Conservation (phyloP, 2,797 vertebrate genomes). For the Oryzias dopingdopingensis region DNA sequence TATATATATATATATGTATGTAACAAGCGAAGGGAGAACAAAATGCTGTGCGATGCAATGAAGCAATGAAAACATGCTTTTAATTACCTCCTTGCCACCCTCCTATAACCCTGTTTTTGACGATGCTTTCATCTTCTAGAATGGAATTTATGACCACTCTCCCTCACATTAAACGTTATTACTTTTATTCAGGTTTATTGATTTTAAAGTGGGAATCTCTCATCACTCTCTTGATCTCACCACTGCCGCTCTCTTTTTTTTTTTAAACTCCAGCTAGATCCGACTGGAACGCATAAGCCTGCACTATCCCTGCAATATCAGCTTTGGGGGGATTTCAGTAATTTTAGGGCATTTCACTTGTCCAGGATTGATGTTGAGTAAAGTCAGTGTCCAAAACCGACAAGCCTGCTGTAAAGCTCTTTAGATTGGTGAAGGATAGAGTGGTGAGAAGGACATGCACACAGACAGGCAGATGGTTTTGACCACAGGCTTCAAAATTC, state of each 20-base stretch:
- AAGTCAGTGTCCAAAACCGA: conserved; percentile 59
- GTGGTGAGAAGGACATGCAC: conserved; percentile 7
- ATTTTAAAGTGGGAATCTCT: neutral
- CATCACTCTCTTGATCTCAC: neutral
- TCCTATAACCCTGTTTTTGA: conserved; percentile 8
- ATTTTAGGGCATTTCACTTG: conserved; percentile 66
- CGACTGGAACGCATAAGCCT: conserved; percentile 64
- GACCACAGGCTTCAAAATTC: conserved; percentile 46
- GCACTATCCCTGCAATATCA: conserved; percentile 64
- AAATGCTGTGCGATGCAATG: conserved; percentile 39
- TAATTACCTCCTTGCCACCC: conserved; percentile 39
- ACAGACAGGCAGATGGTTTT: conserved; percentile 20
- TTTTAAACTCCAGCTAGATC: conserved; percentile 52
- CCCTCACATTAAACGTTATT: no score
- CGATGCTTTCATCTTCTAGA: conserved; percentile 1
- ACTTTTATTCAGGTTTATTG: no score
- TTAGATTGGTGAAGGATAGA: conserved; percentile 51
- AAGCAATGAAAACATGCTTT: conserved; percentile 67
- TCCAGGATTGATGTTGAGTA: conserved; percentile 64
- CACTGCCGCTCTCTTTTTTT: neutral
- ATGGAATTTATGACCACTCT: no score
- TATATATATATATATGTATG: conserved; percentile 24
- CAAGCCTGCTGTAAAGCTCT: conserved; percentile 55
- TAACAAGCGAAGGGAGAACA: conserved; percentile 33
- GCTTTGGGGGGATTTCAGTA: conserved; percentile 67